Conservation (phyloP, 2,888 invertebrate species). For the Scrobipalpa atriplicella region DNA sequence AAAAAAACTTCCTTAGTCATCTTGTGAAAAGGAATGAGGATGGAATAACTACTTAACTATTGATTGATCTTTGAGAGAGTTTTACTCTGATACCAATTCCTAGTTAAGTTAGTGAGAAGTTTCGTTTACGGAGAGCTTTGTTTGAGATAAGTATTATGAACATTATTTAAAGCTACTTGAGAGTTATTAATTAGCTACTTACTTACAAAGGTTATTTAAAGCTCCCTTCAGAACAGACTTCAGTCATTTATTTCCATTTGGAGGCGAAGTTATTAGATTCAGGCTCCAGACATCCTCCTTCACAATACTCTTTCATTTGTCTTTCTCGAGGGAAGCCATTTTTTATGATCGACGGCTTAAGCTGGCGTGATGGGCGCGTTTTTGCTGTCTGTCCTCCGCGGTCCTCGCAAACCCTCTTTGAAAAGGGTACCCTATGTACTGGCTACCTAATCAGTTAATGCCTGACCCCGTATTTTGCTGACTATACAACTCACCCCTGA, state of each 20-base stretch:
- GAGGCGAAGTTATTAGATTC: slow-evolving; percentile 22
- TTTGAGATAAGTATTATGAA: neutral
- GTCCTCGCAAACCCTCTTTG: slow-evolving; percentile 38
- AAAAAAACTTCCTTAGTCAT: no score
- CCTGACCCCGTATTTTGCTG: slow-evolving; percentile 50
- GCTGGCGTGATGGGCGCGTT: slow-evolving; percentile 42
- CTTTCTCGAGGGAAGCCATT: slow-evolving; percentile 27
- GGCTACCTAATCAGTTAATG: slow-evolving; percentile 50
- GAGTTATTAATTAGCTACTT: neutral
- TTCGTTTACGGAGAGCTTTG: neutral
- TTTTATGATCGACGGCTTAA: slow-evolving; percentile 39
- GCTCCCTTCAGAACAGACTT: neutral
- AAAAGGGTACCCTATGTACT: slow-evolving; percentile 45
- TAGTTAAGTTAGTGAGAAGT: neutral
- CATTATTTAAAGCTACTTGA: neutral
- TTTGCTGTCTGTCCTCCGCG: slow-evolving; percentile 48
- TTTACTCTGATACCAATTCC: no score
- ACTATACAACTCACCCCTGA: slow-evolving; percentile 26
- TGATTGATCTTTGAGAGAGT: no score
- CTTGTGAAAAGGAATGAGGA: no score
- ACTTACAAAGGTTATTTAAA: neutral
- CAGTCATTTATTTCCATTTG: slow-evolving; percentile 12
- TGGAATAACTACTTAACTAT: no score
- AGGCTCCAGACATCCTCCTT: slow-evolving; percentile 16
- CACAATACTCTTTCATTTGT: slow-evolving; percentile 27